Conservation (phyloP, 2,888 invertebrate species). For the Diarsia rubi region DNA sequence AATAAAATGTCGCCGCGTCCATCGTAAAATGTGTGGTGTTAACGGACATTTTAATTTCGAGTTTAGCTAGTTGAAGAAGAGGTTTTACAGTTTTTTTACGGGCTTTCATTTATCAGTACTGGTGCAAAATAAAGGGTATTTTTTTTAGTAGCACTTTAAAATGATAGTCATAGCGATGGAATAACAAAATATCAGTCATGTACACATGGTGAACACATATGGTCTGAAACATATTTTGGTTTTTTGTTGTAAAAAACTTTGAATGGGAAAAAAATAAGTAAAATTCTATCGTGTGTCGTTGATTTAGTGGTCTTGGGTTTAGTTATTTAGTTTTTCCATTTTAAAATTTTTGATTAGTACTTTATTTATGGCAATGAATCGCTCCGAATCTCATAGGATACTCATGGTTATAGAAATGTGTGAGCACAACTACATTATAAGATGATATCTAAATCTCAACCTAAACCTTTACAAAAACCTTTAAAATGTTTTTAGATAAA, state of each 20-base stretch:
- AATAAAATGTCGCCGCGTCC: conserved; percentile 41
- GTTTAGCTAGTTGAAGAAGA: conserved; percentile 10
- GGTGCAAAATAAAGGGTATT: too few relatives aligned
- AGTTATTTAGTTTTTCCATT: neutral
- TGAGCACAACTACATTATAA: neutral
- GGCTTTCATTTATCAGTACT: too few relatives aligned
- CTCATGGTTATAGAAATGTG: neutral
- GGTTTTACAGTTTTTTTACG: neutral
- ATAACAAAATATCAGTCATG: too few relatives aligned
- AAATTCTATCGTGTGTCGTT: too few relatives aligned
- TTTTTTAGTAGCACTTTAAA: too few relatives aligned
- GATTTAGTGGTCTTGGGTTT: neutral
- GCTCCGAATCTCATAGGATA: neutral
- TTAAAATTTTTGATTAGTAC: too few relatives aligned
- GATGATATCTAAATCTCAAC: neutral
- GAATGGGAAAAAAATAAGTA: too few relatives aligned
- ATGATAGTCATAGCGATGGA: too few relatives aligned
- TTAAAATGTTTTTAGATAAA: neutral
- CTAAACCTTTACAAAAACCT: neutral
- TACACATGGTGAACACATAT: too few relatives aligned
- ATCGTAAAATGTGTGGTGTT: conserved; percentile 40
- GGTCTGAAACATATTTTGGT: too few relatives aligned
- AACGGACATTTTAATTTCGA: conserved; percentile 52
- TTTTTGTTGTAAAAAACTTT: too few relatives aligned
- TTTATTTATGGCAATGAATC: neutral